Base-by-base conservation (phyloP, 2,888 invertebrate genomes). In the Buathra laborator region DNA sequence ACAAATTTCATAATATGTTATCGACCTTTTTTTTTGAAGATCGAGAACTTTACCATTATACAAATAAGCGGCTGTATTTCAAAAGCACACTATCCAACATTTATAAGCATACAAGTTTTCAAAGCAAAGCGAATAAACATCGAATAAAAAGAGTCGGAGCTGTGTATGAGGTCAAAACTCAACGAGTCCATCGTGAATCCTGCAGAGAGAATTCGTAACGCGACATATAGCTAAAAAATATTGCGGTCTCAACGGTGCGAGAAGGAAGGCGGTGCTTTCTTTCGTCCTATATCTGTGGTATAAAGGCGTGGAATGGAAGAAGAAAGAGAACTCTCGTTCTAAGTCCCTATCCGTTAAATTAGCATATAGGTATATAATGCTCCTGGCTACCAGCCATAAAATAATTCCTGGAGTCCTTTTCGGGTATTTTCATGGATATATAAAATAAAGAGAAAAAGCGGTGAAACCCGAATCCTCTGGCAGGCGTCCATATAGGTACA, bases 321-420 rank as follows among this genome's bases (percentile, higher is more conserved):
- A 29, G 51, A 46, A 29, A 53, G 56, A 67, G 44, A 77, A 70
- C 29, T 70, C 79, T 62, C 70, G 82, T 81, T 81, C 80, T 86
- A 83, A 81, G 70, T 83, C 81, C 74, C 86, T 88, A 89, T 90
- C 89, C 89, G 88, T 89, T 86, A 89, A 89, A 90, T 91, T 90
- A 90, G 88, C 90, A 91, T 91, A 91, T 85, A 85, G 85, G 82
- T 82, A 85, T 82, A 85, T 90, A 91, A 91, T 89, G 89, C 88
- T 89, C 87, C 87, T 88, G 88, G 86, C 84, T 88, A 86, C 87
- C 84, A 84, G 86, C 82, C 86, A 86, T 87, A 86, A 87, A 87
- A 84, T 86, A 87, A 85, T 87, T 86, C 87, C 77, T 84, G 82
- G 74, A 83, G 76, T 84, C 82, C 84, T 84, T 83, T 84, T 87